Evolutionary conservation across 2,888 invertebrate species (phyloP).

Genomic region (Copidosoma aretas): DNA sequence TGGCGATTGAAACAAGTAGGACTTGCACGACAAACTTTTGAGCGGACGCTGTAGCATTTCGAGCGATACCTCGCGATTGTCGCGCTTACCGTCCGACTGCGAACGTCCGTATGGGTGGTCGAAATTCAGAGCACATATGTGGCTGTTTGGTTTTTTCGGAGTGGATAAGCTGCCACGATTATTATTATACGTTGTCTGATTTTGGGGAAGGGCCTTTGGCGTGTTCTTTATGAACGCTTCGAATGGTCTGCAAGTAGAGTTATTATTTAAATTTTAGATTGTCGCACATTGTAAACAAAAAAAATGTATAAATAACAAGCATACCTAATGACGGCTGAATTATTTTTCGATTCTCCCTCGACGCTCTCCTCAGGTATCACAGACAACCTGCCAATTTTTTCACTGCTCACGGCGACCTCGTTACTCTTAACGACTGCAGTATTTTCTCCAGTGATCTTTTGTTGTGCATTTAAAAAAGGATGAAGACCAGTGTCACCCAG

Average conservation of each 20-base stretch:
- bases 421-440: not conserved
- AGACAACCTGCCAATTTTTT: not conserved
- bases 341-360: not conserved
- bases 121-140: constrained; percentile 30
- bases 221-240: constrained; percentile 22
- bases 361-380: not conserved
- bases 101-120: constrained; percentile 16
- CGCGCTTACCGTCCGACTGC: constrained; percentile 26
- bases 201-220: constrained; percentile 10
- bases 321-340: not conserved
- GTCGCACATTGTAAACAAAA: too few relatives aligned
- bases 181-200: not conserved
- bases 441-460: not conserved
- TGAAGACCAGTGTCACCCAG: constrained; percentile 24
- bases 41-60: constrained; percentile 12
- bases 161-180: constrained; percentile 29
- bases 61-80: not conserved
- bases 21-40: constrained; percentile 24
- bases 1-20: constrained; percentile 31
- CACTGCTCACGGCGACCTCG: not conserved
- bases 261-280: not conserved
- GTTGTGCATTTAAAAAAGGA: constrained; percentile 30
- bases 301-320: not conserved
- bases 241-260: constrained; percentile 1
- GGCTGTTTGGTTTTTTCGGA: constrained; percentile 30